phyloP scores from a whole-genome alignment of 1,140 invertebrate species.

The Cylas formicarius region DNA sequence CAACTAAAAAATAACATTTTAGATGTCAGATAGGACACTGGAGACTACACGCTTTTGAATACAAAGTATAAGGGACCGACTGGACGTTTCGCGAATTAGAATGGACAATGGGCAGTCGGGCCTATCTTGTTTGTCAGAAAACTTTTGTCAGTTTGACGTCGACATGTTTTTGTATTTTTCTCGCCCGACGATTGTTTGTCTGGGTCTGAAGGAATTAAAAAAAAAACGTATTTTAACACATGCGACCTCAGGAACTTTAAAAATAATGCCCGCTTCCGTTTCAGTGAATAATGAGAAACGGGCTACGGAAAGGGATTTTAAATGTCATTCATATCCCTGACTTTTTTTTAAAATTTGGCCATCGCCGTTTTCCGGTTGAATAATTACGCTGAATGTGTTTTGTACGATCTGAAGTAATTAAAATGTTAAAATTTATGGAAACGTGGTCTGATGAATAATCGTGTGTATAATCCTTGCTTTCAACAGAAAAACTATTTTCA shows the following conservation, averaged over 20 bases:
- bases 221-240: conserved; percentile 30
- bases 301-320: too few species aligned
- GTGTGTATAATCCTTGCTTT: too few species aligned
- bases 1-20: conserved; percentile 22
- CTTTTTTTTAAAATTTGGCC: too few species aligned
- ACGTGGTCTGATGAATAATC: too few species aligned
- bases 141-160: conserved; percentile 38
- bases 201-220: conserved; percentile 19
- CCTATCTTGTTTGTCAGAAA: conserved; percentile 36
- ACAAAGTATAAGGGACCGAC: conserved; percentile 10
- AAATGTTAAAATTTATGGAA: too few species aligned
- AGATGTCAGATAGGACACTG: conserved; percentile 21
- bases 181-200: conserved; percentile 20
- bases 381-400: too few species aligned
- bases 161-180: conserved; percentile 34
- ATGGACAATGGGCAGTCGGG: conserved; percentile 31
- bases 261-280: too few species aligned
- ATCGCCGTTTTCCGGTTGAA: too few species aligned
- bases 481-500: too few species aligned
- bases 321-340: too few species aligned
- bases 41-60: conserved; percentile 17
- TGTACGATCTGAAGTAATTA: too few species aligned
- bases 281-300: too few species aligned
- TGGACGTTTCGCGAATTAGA: conserved; percentile 11
- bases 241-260: conserved; percentile 27